These are phyloP conservation scores for Didymodactylos carnosus DNA, from an alignment of 2,888 invertebrate genomes.

Conservation along the genomic window DNA sequence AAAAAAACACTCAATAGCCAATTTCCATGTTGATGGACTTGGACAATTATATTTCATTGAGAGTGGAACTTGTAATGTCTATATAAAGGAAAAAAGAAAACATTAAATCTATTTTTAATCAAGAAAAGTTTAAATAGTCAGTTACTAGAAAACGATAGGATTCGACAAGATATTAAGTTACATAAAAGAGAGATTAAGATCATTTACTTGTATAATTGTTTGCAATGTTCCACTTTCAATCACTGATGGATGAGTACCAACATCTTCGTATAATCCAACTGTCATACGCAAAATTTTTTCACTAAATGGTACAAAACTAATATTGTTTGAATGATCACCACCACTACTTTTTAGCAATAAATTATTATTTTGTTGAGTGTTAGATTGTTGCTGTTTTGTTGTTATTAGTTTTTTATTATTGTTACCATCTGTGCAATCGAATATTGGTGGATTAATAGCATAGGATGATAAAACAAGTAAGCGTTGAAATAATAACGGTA, in stretches of 20 bases:
- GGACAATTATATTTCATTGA: slow-evolving; percentile 13
- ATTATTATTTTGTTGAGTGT: no score
- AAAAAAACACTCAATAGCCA: slow-evolving; percentile 13
- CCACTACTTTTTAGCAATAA: no score
- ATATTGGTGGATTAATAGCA: slow-evolving; percentile 48
- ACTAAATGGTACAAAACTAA: slow-evolving; percentile 66
- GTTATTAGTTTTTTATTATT: slow-evolving; percentile 23
- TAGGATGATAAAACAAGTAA: slow-evolving; percentile 39
- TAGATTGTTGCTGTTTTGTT: slow-evolving; percentile 39
- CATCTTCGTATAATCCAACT: slow-evolving; percentile 53
- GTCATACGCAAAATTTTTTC: slow-evolving; percentile 56
- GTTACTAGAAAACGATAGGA: no score
- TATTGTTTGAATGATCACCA: slow-evolving; percentile 27
- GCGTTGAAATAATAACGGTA: slow-evolving; percentile 27
- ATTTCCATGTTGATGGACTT: slow-evolving; percentile 14
- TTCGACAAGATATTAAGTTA: no score
- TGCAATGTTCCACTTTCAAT: slow-evolving; percentile 10
- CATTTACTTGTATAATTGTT: slow-evolving; percentile 14
- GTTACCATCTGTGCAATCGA: no score
- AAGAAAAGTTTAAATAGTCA: no score
- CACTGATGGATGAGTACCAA: slow-evolving; percentile 44
- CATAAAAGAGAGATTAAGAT: no score
- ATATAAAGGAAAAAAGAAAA: not conserved
- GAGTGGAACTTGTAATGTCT: slow-evolving; percentile 9
- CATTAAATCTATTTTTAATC: not conserved